Base-by-base conservation (phyloP, 2,113 vertebrate species). In the Zootoca vivipara region DNA sequence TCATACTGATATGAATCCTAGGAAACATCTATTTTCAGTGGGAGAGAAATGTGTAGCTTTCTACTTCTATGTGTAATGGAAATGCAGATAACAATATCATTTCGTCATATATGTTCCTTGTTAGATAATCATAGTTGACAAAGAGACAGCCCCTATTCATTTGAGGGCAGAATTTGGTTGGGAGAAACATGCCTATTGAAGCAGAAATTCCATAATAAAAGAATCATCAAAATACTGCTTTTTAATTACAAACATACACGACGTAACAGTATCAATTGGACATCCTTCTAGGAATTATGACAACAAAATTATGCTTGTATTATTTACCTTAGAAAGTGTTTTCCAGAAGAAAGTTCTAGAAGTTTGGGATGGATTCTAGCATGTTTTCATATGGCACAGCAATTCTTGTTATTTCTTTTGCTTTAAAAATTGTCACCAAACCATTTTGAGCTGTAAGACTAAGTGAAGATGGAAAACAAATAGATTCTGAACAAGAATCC, bases 251-350 rank as follows among this genome's bases (percentile, higher is more conserved):
- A 72, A 72, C 70, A 35, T 13, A 4, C 70, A 33, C n/a, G 15
- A 33, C n/a, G 15, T 20, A n/a, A 83, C 65, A 58, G 18, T 69
- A 33, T 73, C 24, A 80, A 20, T 79, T 0, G 0, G 85, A 12
- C 69, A 79, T 67, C 80, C 42, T 85, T 89, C 77, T 90, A 72
- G 33, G 87, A 80, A 46, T 75, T 86, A 89, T 88, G 42, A 20
- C 30, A 70, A 73, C 22, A 75, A 5, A 1, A 73, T 85, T 74
- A 58, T 86, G 85, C 87, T 92, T 10, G 7, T 70, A 35, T 20
- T 81, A 26, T 62, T 5, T 87, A 73, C 35, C 15, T 24, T 40
- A 33, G 69, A 62, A 42, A 62, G 16, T 15, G 70, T 58, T 87
- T 81, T 72, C n/a, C 33, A n/a, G 26, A 62, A 62, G 4, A 78